These are phyloP conservation scores for Prenolepis imparis DNA, from an alignment of 2,888 invertebrate genomes.

Conservation along the genomic window DNA sequence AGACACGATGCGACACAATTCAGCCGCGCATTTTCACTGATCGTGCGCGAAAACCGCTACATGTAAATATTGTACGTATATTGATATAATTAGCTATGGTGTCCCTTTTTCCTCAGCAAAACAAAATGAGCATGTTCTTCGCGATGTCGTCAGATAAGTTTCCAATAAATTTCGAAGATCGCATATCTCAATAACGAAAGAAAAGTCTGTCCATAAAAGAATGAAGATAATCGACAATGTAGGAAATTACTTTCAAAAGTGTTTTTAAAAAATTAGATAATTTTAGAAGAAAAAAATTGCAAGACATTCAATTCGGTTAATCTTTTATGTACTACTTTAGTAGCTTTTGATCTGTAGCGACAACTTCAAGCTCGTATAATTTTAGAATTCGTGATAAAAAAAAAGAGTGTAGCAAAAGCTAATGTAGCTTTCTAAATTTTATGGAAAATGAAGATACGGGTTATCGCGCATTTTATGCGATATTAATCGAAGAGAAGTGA, in stretches of 20 bases:
- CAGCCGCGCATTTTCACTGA: slow-evolving; percentile 43
- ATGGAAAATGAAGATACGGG: neutral
- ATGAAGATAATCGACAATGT: neutral
- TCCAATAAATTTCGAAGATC: neutral
- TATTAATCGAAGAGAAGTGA: neutral
- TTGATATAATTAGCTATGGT: slow-evolving; percentile 16
- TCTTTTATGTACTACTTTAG: slow-evolving; percentile 9
- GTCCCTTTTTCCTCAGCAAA: neutral
- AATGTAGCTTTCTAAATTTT: slow-evolving; percentile 28
- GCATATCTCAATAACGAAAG: slow-evolving; percentile 1
- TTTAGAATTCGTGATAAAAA: slow-evolving; percentile 29
- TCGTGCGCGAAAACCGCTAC: slow-evolving; percentile 19
- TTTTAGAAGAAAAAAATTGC: slow-evolving; percentile 7
- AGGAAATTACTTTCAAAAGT: slow-evolving; percentile 3
- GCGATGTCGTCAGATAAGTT: slow-evolving; percentile 16
- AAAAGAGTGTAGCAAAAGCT: slow-evolving; percentile 24
- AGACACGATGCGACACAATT: slow-evolving; percentile 28
- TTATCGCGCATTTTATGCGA: slow-evolving; percentile 7
- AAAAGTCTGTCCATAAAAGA: slow-evolving; percentile 1
- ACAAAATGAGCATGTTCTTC: neutral
- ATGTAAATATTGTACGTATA: slow-evolving; percentile 40
- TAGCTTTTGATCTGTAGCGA: slow-evolving; percentile 32
- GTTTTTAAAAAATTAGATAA: slow-evolving; percentile 27
- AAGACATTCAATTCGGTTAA: slow-evolving; percentile 2
- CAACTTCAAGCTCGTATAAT: slow-evolving; percentile 23